These are phyloP conservation scores for Cardiocondyla obscurior DNA, from an alignment of 1,140 invertebrate genomes.

Conservation along the genomic window DNA sequence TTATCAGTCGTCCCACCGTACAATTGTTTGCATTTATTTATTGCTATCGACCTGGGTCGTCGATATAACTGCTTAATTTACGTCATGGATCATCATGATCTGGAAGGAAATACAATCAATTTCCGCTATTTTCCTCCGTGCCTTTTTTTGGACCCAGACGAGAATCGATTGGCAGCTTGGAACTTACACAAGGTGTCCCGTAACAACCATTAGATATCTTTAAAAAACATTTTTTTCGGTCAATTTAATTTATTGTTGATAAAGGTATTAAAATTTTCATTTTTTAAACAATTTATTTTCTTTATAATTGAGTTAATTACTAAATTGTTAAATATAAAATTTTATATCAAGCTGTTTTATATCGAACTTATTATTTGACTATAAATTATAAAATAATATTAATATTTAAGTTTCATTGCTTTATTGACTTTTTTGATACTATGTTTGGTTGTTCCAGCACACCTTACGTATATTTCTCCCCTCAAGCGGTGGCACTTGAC, in stretches of 20 bases:
- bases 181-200: constrained; percentile 64
- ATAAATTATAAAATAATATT: not conserved
- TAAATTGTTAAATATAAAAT: not conserved
- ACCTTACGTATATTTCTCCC: constrained; percentile 10
- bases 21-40: constrained; percentile 50
- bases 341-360: not conserved
- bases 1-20: not conserved
- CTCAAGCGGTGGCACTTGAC: constrained; percentile 42
- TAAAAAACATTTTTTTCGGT: not conserved
- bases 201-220: constrained; percentile 12
- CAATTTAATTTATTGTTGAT: not conserved
- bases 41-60: constrained; percentile 42
- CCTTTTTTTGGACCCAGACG: constrained; percentile 73
- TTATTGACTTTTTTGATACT: constrained; percentile 18
- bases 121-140: not conserved
- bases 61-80: constrained; percentile 20
- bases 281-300: not conserved
- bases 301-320: not conserved
- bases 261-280: constrained; percentile 18
- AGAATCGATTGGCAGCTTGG: constrained; percentile 79
- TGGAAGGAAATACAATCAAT: constrained; percentile 22
- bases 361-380: not conserved
- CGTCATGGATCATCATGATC: constrained; percentile 39
- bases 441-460: constrained; percentile 34
- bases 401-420: not conserved